A percentile compares a stretch with the other conserved stretches of the same genome.
These are phyloP conservation scores for Gymnoscelis rufifasciata DNA, from an alignment of 2,888 invertebrate genomes.

Conservation along the genomic window DNA sequence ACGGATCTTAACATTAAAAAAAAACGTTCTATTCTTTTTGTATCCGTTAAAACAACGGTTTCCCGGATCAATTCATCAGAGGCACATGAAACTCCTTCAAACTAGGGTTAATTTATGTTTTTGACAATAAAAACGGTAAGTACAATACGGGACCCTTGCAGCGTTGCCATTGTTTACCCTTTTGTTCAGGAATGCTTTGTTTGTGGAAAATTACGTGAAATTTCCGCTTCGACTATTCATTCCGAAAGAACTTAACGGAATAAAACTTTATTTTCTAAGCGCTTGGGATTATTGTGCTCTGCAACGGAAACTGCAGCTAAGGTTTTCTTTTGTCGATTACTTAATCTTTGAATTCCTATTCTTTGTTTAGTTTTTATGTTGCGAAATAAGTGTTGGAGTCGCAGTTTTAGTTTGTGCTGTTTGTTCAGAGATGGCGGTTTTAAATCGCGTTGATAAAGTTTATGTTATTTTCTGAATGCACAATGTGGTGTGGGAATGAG, in stretches of 20 bases:
- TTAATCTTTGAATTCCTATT: slow-evolving; percentile 22
- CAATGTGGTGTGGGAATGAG: no score
- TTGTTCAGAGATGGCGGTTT: no score
- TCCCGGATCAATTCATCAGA: slow-evolving; percentile 6
- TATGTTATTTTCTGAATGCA: no score
- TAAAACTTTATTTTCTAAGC: slow-evolving; percentile 11
- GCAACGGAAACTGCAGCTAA: slow-evolving; percentile 19
- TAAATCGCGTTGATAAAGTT: no score
- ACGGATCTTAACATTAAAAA: no score
- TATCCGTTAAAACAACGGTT: neutral
- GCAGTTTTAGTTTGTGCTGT: no score
- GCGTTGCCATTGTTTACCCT: slow-evolving; percentile 36
- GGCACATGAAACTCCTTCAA: slow-evolving; percentile 14
- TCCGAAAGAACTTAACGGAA: slow-evolving; percentile 9
- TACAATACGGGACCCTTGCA: slow-evolving; percentile 23
- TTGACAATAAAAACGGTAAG: slow-evolving; percentile 20
- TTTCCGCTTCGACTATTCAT: slow-evolving; percentile 30
- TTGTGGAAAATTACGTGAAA: slow-evolving; percentile 52
- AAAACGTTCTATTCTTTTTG: no score
- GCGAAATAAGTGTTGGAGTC: no score
- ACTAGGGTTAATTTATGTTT: slow-evolving; percentile 22
- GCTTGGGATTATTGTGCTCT: neutral
- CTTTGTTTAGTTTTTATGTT: slow-evolving; percentile 7
- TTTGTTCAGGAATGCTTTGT: slow-evolving; percentile 47
- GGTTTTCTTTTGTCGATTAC: slow-evolving; percentile 15